Evolutionary conservation across 2,113 vertebrate genomes (phyloP).

Genomic region (Callaeas wilsoni): DNA sequence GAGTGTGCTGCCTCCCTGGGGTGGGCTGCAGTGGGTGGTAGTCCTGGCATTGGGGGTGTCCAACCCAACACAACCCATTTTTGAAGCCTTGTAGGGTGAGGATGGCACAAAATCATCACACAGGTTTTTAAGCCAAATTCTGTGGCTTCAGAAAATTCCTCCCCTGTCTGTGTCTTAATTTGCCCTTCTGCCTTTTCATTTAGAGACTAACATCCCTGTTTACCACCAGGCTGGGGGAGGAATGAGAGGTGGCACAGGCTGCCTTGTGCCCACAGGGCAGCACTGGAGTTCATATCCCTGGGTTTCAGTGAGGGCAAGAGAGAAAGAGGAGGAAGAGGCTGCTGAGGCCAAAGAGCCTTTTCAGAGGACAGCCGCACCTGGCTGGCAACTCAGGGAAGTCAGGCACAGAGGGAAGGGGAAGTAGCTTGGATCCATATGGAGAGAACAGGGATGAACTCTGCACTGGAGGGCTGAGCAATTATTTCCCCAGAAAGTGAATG

Average conservation of each 20-base stretch:
- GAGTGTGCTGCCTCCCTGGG: rapidly evolving
- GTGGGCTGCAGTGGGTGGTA: background rate
- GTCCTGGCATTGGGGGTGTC: rapidly evolving
- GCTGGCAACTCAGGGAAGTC: background rate
- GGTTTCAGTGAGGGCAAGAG: background rate
- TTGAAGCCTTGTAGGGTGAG: background rate
- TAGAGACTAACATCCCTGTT: background rate
- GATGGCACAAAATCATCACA: background rate
- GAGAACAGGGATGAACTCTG: background rate
- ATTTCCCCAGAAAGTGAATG: rapidly evolving
- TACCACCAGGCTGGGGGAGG: background rate
- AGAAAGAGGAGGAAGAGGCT: background rate
- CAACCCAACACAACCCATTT: background rate
- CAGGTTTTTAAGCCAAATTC: background rate
- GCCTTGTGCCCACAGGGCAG: background rate
- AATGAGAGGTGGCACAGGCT: background rate
- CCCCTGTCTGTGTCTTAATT: background rate
- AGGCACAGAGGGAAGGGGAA: background rate
- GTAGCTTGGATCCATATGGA: background rate
- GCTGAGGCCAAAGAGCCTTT: background rate
- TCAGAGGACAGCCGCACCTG: background rate
- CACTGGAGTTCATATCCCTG: background rate
- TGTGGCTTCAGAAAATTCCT: background rate
- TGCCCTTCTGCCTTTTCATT: background rate
- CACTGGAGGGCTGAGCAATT: background rate